Conservation (phyloP, 23 tunicate genomes). For the Trididemnum nubilum region DNA sequence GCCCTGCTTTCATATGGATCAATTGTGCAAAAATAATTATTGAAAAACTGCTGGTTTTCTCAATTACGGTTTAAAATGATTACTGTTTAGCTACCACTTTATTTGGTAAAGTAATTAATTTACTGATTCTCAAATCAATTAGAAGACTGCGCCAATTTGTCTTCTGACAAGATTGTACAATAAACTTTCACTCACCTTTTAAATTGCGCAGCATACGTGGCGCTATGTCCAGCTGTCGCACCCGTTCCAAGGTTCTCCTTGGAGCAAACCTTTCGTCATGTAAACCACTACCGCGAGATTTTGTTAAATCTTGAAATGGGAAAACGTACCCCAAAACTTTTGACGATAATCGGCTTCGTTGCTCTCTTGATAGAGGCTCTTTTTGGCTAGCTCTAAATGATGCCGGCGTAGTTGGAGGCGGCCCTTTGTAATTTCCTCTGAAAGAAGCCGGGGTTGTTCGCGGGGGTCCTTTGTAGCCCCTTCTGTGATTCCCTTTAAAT, state of each 20-base stretch:
- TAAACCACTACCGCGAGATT: background rate
- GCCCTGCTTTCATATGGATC: too few species aligned
- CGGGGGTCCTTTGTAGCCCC: background rate
- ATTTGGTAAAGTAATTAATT: too few species aligned
- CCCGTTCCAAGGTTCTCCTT: background rate
- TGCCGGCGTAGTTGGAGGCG: background rate
- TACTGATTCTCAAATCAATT: too few species aligned
- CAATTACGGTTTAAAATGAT: too few species aligned
- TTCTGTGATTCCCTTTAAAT: too few species aligned
- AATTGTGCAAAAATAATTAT: too few species aligned
- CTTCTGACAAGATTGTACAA: too few species aligned
- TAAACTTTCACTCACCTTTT: constrained; percentile 4
- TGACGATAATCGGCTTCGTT: too few species aligned
- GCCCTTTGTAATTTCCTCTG: background rate
- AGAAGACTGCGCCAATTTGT: too few species aligned
- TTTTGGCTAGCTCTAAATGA: background rate
- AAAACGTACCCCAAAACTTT: background rate
- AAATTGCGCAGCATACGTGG: background rate
- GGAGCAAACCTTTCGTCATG: background rate
- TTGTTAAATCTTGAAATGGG: background rate
- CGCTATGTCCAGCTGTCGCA: background rate
- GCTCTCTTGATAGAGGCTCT: background rate
- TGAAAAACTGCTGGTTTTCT: too few species aligned
- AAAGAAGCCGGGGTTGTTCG: background rate
- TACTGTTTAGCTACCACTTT: too few species aligned